Evolutionary conservation across 2,888 invertebrate genomes (phyloP), one percentile per base, ranked within the genome.

Genomic region (Alsophila aescularia): DNA sequence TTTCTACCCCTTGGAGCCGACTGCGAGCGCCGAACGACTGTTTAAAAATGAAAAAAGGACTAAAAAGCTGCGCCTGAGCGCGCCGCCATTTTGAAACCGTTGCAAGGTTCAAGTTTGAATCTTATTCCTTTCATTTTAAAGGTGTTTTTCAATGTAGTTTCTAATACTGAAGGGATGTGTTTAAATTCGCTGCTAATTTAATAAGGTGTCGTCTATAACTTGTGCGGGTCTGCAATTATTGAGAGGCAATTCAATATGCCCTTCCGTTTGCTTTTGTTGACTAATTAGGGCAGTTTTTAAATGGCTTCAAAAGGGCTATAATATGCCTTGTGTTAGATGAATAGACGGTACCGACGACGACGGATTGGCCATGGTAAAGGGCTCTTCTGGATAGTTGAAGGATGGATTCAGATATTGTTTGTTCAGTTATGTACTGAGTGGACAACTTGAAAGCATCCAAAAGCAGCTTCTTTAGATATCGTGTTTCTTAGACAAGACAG

Each of bases 21-120:
- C 80, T 79, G 80, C 73, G 73, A 72, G 75, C 76, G 72, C 55
- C 53, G 72, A 73, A 64, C 70, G 74, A 68, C 72, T 79, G 80
- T 84, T 87, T 80, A 79, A 84, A 85, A 79, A 81, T 78, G 75
- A 81, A 87, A 87, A 87, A 75, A 73, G 74, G 81, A 83, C 70
- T 66, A 82, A 82, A 81, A 81, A 74, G 74, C 69, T 73, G 79
- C 81, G 79, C 76, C 64, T 43, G 77, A 63, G 71, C 67, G 65
- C 70, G 58, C 70, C 70, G 85, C 86, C 87, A 87, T 87, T 68
- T 86, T 86, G 79, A 50, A 72, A 70, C 64, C 54, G 45, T 61
- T 65, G 58, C 48, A 62, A 60, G 56, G 69, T 72, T 75, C 36
- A 62, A 71, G 71, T 73, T 74, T 68, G 65, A 70, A 58, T 39